These are phyloP conservation scores for Apodemus sylvaticus DNA, from an alignment of 2,113 vertebrate species.

Conservation along the genomic window DNA sequence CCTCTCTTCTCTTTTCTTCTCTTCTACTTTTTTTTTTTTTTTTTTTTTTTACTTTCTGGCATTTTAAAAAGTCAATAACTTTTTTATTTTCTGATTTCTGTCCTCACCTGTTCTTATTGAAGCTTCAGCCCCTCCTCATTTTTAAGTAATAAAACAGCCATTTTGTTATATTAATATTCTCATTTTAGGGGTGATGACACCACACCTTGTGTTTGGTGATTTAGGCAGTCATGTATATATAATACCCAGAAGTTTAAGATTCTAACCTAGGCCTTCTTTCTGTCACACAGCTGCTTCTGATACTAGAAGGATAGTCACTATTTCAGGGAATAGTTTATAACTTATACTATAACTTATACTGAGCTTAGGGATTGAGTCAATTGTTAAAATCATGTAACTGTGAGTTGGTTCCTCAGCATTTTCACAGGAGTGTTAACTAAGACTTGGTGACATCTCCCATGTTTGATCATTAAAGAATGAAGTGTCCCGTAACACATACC, in stretches of 20 bases:
- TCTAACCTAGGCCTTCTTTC: not conserved
- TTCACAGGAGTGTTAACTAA: not conserved
- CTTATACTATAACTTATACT: not conserved
- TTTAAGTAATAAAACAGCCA: not conserved
- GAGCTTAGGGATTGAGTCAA: not conserved
- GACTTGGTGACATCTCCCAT: not conserved
- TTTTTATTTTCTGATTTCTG: conserved; percentile 37
- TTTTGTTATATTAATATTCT: conserved; percentile 16
- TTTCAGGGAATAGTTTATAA: conserved; percentile 6
- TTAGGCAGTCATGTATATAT: not conserved
- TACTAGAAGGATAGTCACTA: not conserved
- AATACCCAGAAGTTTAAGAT: not conserved
- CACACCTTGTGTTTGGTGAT: not conserved
- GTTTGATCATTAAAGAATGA: not conserved
- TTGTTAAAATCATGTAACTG: not conserved
- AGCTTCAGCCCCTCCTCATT: not conserved
- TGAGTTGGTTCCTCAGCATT: not conserved
- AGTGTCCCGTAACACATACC: conserved; percentile 31
- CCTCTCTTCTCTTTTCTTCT: too few relatives aligned
- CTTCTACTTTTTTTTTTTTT: too few relatives aligned
- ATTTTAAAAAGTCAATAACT: not conserved
- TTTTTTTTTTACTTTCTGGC: not conserved
- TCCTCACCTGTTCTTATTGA: not conserved
- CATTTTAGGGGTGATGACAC: not conserved
- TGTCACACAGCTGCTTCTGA: not conserved